Conservation (phyloP, 2,888 invertebrate species). For the Epinotia demarniana region DNA sequence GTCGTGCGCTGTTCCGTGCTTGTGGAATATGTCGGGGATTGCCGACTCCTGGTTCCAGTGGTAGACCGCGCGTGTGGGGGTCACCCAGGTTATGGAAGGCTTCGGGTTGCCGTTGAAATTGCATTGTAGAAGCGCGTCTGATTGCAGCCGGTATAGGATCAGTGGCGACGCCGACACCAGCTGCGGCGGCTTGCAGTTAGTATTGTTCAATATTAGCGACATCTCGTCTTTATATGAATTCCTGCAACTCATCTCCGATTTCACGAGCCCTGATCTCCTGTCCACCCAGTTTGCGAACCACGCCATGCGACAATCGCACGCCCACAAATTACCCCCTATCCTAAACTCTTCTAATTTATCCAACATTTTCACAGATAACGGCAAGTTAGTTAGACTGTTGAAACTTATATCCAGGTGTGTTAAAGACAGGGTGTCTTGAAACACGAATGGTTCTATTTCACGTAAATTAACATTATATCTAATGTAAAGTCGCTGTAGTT, state of each 20-base stretch:
- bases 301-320: slow-evolving; percentile 93
- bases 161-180: slow-evolving; percentile 86
- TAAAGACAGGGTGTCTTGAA: slow-evolving; percentile 85
- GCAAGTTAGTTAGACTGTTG: slow-evolving; percentile 89
- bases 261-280: slow-evolving; percentile 75
- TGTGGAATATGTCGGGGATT: slow-evolving; percentile 87
- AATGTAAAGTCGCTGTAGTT: slow-evolving; percentile 84
- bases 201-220: slow-evolving; percentile 87
- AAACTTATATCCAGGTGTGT: slow-evolving; percentile 88
- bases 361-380: slow-evolving; percentile 87
- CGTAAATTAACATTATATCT: slow-evolving; percentile 86
- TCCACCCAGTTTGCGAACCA: slow-evolving; percentile 88
- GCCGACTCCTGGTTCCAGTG: slow-evolving; percentile 91
- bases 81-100: slow-evolving; percentile 94
- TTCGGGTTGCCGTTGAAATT: slow-evolving; percentile 90
- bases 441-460: slow-evolving; percentile 86
- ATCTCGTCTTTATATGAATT: slow-evolving; percentile 88
- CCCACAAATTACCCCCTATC: slow-evolving; percentile 91
- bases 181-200: slow-evolving; percentile 88
- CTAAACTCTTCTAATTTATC: slow-evolving; percentile 86
- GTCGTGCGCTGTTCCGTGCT: slow-evolving; percentile 87
- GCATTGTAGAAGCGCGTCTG: slow-evolving; percentile 90
- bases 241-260: slow-evolving; percentile 87
- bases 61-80: slow-evolving; percentile 88
- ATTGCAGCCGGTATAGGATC: slow-evolving; percentile 86